Conservation (phyloP, 2,888 invertebrate genomes). For the Hofmannophila pseudospretella region DNA sequence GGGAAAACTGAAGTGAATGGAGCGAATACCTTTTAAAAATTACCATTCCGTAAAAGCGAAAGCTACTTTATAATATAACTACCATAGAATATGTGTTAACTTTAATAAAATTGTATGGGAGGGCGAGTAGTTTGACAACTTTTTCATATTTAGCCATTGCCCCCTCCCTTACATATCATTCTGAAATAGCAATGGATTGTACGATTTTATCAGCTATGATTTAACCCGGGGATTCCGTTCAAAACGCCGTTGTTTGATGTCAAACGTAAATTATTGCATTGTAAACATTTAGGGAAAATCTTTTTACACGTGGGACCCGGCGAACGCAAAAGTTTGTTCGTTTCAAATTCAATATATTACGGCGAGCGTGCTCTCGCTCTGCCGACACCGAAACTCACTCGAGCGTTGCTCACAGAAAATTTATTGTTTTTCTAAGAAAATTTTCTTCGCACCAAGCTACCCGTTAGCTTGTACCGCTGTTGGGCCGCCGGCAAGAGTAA, state of each 20-base stretch:
- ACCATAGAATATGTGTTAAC: too few relatives aligned
- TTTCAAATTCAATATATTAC: slow-evolving; percentile 78
- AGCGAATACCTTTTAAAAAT: too few relatives aligned
- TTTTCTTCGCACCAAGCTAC: slow-evolving; percentile 61
- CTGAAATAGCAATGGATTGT: background rate
- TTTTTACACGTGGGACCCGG: slow-evolving; percentile 62
- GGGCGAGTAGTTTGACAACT: too few relatives aligned
- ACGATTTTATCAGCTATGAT: background rate
- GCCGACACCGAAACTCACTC: slow-evolving; percentile 76
- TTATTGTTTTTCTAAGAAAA: slow-evolving; percentile 78
- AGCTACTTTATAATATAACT: too few relatives aligned
- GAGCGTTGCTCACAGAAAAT: slow-evolving; percentile 73
- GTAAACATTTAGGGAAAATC: slow-evolving; percentile 70
- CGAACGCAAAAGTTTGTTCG: slow-evolving; percentile 74
- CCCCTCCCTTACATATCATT: too few relatives aligned
- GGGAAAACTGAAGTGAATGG: too few relatives aligned
- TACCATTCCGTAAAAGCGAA: too few relatives aligned
- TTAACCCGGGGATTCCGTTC: background rate
- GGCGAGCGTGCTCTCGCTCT: slow-evolving; percentile 74
- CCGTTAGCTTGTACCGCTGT: too few relatives aligned
- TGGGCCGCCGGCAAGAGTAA: slow-evolving; percentile 49
- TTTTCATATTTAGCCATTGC: too few relatives aligned
- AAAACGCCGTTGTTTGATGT: background rate
- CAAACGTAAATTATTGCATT: slow-evolving; percentile 57
- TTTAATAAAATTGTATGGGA: too few relatives aligned